Evolutionary conservation across 2,888 invertebrate species (phyloP).

Genomic region (Cataglyphis livida): DNA sequence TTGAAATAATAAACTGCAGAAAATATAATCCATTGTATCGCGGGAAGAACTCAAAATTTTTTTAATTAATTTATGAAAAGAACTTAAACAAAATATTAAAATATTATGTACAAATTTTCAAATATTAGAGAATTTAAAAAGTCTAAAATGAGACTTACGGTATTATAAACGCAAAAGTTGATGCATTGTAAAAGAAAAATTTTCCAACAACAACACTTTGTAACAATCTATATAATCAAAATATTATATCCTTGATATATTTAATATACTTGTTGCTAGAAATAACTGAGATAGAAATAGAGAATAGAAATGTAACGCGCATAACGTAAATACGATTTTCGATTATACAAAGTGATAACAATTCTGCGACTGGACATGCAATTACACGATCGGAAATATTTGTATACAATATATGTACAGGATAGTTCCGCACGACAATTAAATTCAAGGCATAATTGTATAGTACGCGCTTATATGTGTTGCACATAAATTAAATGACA

Average conservation of each 20-base stretch:
- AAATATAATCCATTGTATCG: not conserved
- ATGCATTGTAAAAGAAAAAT: not conserved
- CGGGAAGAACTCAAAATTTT: not conserved
- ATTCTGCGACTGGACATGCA: constrained; percentile 40
- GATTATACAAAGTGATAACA: constrained; percentile 29
- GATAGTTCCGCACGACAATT: constrained; percentile 10
- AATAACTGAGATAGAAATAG: constrained; percentile 16
- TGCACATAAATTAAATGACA: constrained; percentile 39
- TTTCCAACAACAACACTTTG: not conserved
- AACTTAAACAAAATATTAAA: not conserved
- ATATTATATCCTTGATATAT: not conserved
- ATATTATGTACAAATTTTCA: not conserved
- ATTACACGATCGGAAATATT: constrained; percentile 34
- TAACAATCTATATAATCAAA: not conserved
- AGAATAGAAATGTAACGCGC: constrained; percentile 26
- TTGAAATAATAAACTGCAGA: not conserved
- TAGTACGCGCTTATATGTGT: constrained; percentile 32
- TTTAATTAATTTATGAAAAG: not conserved
- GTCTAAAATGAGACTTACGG: not conserved
- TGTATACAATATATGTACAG: constrained; percentile 24
- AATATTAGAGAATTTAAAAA: not conserved
- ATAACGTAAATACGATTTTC: not conserved
- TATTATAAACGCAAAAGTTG: not conserved
- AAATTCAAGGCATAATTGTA: constrained; percentile 25
- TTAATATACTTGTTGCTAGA: not conserved